These are phyloP conservation scores for Colossoma macropomum DNA, from an alignment of 2,113 vertebrate genomes.

Conservation along the genomic window DNA sequence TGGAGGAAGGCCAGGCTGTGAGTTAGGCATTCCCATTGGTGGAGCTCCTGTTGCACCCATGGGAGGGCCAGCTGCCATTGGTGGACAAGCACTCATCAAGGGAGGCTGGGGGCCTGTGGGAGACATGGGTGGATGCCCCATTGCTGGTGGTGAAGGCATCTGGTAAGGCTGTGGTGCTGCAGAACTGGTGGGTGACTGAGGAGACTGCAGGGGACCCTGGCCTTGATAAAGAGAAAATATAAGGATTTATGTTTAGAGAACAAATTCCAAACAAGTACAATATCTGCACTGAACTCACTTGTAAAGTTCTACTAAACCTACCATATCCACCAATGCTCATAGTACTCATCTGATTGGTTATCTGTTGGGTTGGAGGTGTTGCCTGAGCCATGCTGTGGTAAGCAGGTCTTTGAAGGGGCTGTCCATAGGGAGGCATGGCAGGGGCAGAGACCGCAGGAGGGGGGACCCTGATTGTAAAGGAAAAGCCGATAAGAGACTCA, in stretches of 20 bases:
- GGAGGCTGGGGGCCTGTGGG: slow-evolving; percentile 74
- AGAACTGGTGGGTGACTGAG: slow-evolving; percentile 65
- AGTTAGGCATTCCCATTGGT: slow-evolving; percentile 68
- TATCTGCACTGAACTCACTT: background rate
- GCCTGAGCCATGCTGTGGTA: slow-evolving; percentile 73
- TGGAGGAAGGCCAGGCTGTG: slow-evolving; percentile 73
- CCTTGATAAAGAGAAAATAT: slow-evolving; percentile 66
- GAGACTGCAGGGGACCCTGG: slow-evolving; percentile 64
- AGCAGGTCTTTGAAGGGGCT: slow-evolving; percentile 59
- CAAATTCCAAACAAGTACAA: background rate
- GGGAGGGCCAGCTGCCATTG: slow-evolving; percentile 70
- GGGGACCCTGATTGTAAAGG: slow-evolving; percentile 61
- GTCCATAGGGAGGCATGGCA: slow-evolving; percentile 67
- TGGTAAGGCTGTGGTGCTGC: slow-evolving; percentile 70
- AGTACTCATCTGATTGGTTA: slow-evolving; percentile 84
- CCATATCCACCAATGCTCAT: slow-evolving; percentile 89
- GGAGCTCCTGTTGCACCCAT: slow-evolving; percentile 67
- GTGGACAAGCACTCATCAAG: slow-evolving; percentile 67
- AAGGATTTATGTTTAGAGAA: background rate
- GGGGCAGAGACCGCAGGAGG: slow-evolving; percentile 57
- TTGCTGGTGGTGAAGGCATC: slow-evolving; percentile 59
- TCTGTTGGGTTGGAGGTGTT: slow-evolving; percentile 76
- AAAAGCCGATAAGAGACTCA: background rate
- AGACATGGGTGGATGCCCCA: slow-evolving; percentile 68
- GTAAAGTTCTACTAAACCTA: slow-evolving; percentile 59